These are phyloP conservation scores for Todiramphus chloris DNA, from an alignment of 2,113 vertebrate genomes.

Conservation along the genomic window DNA sequence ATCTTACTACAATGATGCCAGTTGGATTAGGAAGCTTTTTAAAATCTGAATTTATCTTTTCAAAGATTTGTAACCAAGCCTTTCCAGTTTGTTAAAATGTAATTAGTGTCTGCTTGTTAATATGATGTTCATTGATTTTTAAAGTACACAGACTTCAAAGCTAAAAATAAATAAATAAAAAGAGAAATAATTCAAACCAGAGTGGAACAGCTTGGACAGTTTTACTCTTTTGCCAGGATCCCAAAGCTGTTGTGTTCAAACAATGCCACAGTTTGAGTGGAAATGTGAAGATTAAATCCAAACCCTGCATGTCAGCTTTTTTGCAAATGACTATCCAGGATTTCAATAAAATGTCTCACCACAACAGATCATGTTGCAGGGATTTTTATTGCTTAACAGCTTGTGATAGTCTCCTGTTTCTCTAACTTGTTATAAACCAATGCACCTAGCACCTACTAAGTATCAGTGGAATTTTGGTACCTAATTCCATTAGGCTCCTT, in stretches of 20 bases:
- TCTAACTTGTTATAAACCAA: background rate
- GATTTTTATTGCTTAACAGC: slow-evolving; percentile 25
- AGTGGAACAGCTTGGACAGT: slow-evolving; percentile 52
- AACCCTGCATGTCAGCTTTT: slow-evolving; percentile 53
- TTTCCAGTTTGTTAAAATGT: slow-evolving; percentile 47
- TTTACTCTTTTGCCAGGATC: slow-evolving; percentile 65
- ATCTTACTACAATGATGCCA: background rate
- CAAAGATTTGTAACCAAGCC: slow-evolving; percentile 13
- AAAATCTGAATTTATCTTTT: slow-evolving; percentile 38
- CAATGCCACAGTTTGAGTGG: slow-evolving; percentile 66
- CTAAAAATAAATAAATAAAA: slow-evolving; percentile 64
- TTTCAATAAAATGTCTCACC: slow-evolving; percentile 58
- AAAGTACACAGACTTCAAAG: slow-evolving; percentile 68
- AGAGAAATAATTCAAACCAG: slow-evolving; percentile 64
- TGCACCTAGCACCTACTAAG: background rate
- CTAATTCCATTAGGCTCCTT: background rate
- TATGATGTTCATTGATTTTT: slow-evolving; percentile 65
- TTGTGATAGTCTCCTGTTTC: slow-evolving; percentile 55
- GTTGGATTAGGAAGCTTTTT: slow-evolving; percentile 22
- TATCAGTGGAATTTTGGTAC: background rate
- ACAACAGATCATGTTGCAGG: slow-evolving; percentile 39
- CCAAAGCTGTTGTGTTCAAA: slow-evolving; percentile 56
- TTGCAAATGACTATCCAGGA: slow-evolving; percentile 62
- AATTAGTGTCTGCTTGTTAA: slow-evolving; percentile 59
- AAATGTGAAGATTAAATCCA: slow-evolving; percentile 60